phyloP scores from a whole-genome alignment of 1,140 invertebrate species.

The Saccostrea glomerata region DNA sequence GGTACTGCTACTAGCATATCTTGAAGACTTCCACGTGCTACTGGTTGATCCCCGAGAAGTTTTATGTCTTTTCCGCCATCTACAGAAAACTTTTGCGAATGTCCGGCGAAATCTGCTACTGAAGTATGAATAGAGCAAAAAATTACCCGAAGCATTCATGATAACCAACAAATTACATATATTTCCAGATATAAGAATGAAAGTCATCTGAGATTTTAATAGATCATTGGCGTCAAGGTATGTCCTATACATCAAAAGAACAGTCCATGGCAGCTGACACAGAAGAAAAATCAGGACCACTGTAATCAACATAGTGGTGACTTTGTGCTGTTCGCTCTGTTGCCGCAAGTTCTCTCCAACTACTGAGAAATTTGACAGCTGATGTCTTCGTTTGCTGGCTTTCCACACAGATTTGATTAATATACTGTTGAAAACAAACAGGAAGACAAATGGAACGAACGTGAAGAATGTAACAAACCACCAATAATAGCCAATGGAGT shows the following conservation, averaged over 20 bases:
- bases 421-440: constrained; percentile 87
- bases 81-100: constrained; percentile 83
- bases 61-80: constrained; percentile 45
- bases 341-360: constrained; percentile 60
- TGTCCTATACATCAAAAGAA: constrained; percentile 68
- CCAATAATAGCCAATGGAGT: constrained; percentile 84
- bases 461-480: constrained; percentile 85
- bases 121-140: constrained; percentile 88
- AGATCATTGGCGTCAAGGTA: constrained; percentile 60
- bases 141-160: constrained; percentile 87
- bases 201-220: constrained; percentile 57
- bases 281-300: constrained; percentile 87
- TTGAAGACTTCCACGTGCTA: not conserved
- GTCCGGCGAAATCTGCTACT: constrained; percentile 88
- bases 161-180: constrained; percentile 87
- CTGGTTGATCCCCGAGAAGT: not conserved
- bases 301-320: constrained; percentile 87
- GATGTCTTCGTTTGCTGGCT: constrained; percentile 80
- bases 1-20: not conserved
- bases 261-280: constrained; percentile 86
- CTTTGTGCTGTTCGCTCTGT: constrained; percentile 78
- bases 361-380: constrained; percentile 80
- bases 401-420: constrained; percentile 84
- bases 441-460: constrained; percentile 84
- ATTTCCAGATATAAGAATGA: constrained; percentile 83